Percentiles rank a stretch among this genome's conserved stretches.
Evolutionary conservation across 2,113 vertebrate genomes (phyloP).

Genomic region (Heloderma charlesbogerti): DNA sequence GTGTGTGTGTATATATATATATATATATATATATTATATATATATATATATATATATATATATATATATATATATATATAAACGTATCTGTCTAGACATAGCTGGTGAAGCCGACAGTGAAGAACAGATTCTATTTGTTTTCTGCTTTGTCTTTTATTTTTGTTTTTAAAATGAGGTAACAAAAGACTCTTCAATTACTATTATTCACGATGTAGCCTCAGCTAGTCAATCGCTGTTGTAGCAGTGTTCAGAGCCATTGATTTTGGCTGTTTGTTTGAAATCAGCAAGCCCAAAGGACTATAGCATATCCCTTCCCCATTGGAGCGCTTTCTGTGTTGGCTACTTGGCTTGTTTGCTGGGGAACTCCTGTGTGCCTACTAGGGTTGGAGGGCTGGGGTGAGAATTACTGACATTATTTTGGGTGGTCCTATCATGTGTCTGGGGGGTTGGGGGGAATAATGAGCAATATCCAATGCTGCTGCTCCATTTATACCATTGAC

Average conservation of each 20-base stretch:
- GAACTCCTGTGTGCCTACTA: not conserved
- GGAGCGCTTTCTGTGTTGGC: not conserved
- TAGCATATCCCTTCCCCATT: no score
- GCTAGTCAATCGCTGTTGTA: not conserved
- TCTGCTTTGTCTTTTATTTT: not conserved
- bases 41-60: not conserved
- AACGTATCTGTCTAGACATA: slow-evolving; percentile 50
- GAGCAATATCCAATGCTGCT: no score
- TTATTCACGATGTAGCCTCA: not conserved
- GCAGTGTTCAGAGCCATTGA: not conserved
- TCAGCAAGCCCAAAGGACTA: not conserved
- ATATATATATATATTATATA: no score
- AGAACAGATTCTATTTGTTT: slow-evolving; percentile 33
- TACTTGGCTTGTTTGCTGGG: not conserved
- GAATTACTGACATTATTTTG: not conserved
- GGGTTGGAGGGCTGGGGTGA: no score
- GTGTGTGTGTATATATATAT: no score
- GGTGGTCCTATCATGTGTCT: not conserved
- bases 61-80: not conserved
- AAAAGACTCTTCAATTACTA: slow-evolving; percentile 29
- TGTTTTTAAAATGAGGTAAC: slow-evolving; percentile 19
- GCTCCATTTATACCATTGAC: no score
- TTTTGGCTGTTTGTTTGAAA: not conserved
- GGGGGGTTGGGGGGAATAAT: no score
- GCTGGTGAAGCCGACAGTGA: slow-evolving; percentile 20